Evolutionary conservation across 2,113 vertebrate genomes (phyloP).

Genomic region (Capreolus pygargus): DNA sequence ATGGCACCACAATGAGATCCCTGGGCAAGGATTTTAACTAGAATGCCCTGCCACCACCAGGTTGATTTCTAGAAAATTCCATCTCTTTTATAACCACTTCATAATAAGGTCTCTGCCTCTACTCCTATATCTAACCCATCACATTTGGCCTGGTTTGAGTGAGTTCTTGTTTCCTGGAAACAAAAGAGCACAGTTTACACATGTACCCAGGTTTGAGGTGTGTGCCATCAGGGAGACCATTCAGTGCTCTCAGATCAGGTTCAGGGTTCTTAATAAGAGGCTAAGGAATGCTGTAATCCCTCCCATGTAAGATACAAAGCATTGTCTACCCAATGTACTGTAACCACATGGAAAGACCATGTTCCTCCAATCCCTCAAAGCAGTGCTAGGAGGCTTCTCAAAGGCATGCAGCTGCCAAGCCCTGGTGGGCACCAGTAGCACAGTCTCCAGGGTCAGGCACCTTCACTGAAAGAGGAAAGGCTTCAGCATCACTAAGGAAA

Average conservation of each 20-base stretch:
- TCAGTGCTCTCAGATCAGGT: neutral
- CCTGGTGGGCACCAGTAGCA: accelerated
- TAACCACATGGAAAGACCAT: neutral
- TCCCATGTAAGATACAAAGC: neutral
- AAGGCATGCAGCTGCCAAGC: neutral
- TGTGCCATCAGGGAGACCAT: neutral
- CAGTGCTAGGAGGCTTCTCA: neutral
- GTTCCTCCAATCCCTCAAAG: neutral
- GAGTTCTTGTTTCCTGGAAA: neutral
- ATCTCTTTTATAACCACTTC: neutral
- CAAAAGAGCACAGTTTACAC: neutral
- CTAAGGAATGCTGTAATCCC: neutral
- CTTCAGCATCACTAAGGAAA: neutral
- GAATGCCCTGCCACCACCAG: neutral
- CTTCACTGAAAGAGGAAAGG: neutral
- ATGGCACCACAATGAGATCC: neutral
- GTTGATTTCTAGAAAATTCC: neutral
- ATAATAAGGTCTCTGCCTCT: neutral
- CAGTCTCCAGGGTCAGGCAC: accelerated
- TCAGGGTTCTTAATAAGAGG: neutral
- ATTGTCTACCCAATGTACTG: neutral
- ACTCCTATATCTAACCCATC: no score
- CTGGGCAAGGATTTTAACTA: neutral
- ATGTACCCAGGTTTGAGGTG: neutral
- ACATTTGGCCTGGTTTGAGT: neutral